phyloP scores from a whole-genome alignment of 2,113 vertebrate species.

The Hemibagrus wyckioides region DNA sequence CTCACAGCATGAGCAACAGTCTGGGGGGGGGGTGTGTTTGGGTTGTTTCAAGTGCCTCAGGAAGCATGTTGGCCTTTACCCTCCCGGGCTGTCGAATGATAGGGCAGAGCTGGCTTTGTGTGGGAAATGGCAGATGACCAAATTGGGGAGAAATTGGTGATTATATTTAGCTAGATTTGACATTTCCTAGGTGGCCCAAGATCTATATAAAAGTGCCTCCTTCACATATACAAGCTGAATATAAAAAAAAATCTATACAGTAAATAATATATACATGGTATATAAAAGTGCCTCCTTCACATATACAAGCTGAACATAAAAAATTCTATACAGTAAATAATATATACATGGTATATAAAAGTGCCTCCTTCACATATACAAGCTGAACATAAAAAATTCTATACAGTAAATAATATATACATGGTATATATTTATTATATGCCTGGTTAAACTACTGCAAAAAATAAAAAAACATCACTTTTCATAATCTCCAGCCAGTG shows the following conservation, averaged over 20 bases:
- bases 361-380: no score
- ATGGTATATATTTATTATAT: not conserved
- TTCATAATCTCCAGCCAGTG: not conserved
- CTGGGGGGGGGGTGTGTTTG: not conserved
- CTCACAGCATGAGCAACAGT: not conserved
- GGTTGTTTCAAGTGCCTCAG: not conserved
- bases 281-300: not conserved
- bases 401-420: not conserved
- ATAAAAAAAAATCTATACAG: no score
- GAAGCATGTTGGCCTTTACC: not conserved
- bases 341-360: not conserved
- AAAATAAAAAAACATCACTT: not conserved
- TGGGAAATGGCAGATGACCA: not conserved
- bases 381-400: no score
- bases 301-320: no score
- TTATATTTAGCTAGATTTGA: not conserved
- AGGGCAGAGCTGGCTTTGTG: not conserved
- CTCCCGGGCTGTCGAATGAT: not conserved
- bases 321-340: no score
- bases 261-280: not conserved
- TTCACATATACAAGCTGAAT: no score
- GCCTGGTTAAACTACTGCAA: not conserved
- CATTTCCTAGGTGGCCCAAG: not conserved
- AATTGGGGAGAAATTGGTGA: not conserved
- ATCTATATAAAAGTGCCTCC: not conserved